Evolutionary conservation across 2,797 vertebrate species (phyloP).

Genomic region (Etheostoma perlongum): DNA sequence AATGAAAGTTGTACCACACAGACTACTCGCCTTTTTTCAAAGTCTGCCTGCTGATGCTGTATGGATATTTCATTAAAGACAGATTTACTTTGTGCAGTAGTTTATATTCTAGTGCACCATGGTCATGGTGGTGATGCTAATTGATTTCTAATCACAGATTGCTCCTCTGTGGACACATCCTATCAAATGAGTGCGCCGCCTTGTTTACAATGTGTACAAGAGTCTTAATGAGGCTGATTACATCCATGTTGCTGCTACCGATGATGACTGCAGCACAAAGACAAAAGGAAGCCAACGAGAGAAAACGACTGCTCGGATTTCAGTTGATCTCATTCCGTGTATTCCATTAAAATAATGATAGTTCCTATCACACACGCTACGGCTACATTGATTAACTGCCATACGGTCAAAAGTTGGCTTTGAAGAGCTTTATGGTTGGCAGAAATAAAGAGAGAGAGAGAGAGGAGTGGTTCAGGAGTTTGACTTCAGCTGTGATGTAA

Average conservation of each 20-base stretch:
- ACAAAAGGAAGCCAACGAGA: not conserved
- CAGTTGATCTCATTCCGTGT: not conserved
- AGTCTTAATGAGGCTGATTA: slow-evolving; percentile 30
- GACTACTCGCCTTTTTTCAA: not conserved
- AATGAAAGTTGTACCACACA: not conserved
- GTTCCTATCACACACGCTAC: slow-evolving; percentile 14
- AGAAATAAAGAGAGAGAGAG: slow-evolving; percentile 36
- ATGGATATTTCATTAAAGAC: not conserved
- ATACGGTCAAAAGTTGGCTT: slow-evolving; percentile 30
- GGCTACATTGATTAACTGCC: slow-evolving; percentile 19
- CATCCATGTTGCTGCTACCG: not conserved
- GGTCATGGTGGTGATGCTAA: slow-evolving; percentile 15
- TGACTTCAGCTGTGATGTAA: slow-evolving; percentile 74
- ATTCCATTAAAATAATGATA: slow-evolving; percentile 16
- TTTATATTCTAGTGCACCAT: not conserved
- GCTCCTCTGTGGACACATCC: slow-evolving; percentile 1
- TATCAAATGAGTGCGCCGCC: not conserved
- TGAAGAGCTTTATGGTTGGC: slow-evolving; percentile 38
- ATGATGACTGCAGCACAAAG: slow-evolving; percentile 16
- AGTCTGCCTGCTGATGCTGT: not conserved
- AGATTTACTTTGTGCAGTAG: not conserved
- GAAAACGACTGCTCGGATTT: not conserved
- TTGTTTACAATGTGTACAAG: slow-evolving; percentile 16
- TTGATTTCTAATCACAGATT: slow-evolving; percentile 18
- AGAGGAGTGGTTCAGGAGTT: slow-evolving; percentile 59